Conservation (phyloP, 2,113 vertebrate species). For the Stercorarius parasiticus region DNA sequence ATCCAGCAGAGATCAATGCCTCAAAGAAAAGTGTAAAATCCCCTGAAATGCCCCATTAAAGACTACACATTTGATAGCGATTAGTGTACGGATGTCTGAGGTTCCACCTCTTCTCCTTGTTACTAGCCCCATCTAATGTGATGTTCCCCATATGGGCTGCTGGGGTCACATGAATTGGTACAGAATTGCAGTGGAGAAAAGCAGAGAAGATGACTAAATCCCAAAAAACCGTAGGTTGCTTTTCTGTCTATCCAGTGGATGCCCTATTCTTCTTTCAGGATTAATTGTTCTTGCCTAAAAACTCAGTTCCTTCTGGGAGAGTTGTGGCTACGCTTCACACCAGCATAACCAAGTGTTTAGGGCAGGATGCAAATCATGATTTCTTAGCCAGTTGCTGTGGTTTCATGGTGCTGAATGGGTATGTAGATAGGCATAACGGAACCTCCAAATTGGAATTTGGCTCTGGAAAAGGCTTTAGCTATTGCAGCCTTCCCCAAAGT, state of each 20-base stretch:
- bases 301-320: background rate
- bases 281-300: background rate
- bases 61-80: background rate
- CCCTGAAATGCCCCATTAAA: slow-evolving; percentile 22
- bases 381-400: background rate
- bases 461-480: background rate
- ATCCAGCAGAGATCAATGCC: slow-evolving; percentile 35
- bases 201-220: background rate
- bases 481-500: slow-evolving; percentile 18
- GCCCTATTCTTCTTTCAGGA: background rate
- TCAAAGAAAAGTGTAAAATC: slow-evolving; percentile 6
- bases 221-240: background rate
- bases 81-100: background rate
- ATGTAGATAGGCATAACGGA: background rate
- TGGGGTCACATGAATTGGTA: background rate
- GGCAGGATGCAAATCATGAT: background rate
- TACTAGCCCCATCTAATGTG: background rate
- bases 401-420: background rate
- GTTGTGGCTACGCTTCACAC: background rate
- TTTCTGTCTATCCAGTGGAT: background rate
- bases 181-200: background rate
- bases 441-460: slow-evolving; percentile 20
- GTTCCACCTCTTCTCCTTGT: background rate
- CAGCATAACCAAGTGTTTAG: background rate
- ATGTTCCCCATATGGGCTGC: background rate